These are phyloP conservation scores for Scrobipalpa costella DNA, from an alignment of 2,888 invertebrate genomes.

Conservation along the genomic window DNA sequence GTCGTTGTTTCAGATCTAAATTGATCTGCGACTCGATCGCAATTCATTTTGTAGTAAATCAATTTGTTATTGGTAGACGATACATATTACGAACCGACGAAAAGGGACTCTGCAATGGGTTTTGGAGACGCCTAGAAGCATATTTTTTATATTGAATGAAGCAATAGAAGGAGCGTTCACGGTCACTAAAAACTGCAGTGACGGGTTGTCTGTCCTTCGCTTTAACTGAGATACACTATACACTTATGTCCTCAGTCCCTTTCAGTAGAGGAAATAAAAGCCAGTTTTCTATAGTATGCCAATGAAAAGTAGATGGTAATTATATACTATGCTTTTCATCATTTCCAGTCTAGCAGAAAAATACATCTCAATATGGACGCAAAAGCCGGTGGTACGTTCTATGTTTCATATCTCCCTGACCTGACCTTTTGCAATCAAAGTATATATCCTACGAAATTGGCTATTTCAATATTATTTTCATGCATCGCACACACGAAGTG, in stretches of 20 bases:
- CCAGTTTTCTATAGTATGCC: too few relatives aligned
- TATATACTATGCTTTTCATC: too few relatives aligned
- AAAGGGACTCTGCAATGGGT: neutral
- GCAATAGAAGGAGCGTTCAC: neutral
- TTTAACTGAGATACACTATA: too few relatives aligned
- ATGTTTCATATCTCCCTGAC: too few relatives aligned
- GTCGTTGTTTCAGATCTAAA: neutral
- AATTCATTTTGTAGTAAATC: conserved; percentile 4
- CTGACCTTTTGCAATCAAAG: neutral
- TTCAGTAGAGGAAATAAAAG: too few relatives aligned
- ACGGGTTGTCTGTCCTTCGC: too few relatives aligned
- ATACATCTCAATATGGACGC: too few relatives aligned
- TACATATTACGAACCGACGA: neutral
- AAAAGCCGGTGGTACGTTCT: too few relatives aligned
- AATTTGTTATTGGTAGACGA: conserved; percentile 1
- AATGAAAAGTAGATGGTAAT: too few relatives aligned
- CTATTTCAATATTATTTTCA: neutral
- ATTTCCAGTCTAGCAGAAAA: too few relatives aligned
- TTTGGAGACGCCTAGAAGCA: neutral
- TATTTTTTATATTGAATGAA: neutral
- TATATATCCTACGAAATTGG: neutral
- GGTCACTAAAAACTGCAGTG: too few relatives aligned
- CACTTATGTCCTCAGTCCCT: too few relatives aligned
- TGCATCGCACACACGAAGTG: neutral
- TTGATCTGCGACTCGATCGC: conserved; percentile 1